phyloP scores from a whole-genome alignment of 2,797 vertebrate genomes.

The Crenichthys baileyi region DNA sequence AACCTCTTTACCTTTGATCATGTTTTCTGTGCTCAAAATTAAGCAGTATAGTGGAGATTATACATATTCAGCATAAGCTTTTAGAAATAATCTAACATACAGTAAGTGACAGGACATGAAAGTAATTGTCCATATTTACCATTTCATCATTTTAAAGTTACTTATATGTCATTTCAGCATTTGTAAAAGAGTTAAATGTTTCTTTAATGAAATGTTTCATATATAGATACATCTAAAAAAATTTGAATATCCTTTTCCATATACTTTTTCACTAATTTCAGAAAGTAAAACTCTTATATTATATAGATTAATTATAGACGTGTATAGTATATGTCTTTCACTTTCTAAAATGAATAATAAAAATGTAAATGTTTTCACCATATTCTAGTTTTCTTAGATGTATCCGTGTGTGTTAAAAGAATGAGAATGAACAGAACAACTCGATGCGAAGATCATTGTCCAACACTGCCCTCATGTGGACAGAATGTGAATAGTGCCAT shows the following conservation, averaged over 20 bases:
- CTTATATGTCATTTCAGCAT: neutral
- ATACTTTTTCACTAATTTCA: too few species aligned
- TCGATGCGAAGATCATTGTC: slow-evolving; percentile 15
- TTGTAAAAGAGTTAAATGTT: neutral
- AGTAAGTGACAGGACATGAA: neutral
- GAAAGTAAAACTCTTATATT: too few species aligned
- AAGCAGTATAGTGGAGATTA: neutral
- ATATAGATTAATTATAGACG: too few species aligned
- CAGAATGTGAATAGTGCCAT: neutral
- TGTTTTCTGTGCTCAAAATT: neutral
- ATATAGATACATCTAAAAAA: neutral
- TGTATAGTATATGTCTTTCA: neutral
- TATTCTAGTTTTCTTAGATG: neutral
- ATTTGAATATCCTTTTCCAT: too few species aligned
- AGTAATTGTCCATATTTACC: neutral
- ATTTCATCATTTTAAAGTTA: neutral
- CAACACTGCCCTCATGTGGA: slow-evolving; percentile 61
- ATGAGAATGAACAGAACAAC: neutral
- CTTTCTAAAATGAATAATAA: neutral
- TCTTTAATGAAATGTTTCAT: neutral
- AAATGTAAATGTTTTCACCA: neutral
- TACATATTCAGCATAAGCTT: neutral
- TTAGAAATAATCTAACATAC: neutral
- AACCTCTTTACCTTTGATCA: slow-evolving; percentile 26
- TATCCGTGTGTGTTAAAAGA: neutral